Evolutionary conservation across 2,888 invertebrate species (phyloP).

Genomic region (Laothoe populi): DNA sequence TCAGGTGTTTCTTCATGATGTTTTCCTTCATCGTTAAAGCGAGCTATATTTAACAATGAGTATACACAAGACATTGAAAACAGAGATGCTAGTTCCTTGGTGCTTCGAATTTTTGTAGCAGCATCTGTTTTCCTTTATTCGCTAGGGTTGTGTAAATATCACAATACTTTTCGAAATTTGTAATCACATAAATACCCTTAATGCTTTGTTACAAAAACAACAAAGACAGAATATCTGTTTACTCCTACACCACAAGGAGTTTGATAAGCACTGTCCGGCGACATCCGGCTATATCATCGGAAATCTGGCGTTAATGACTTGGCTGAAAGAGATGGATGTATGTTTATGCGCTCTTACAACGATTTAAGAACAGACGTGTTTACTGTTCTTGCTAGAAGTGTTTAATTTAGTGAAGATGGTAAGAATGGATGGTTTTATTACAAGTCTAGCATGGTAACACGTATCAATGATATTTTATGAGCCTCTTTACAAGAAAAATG

Average conservation of each 20-base stretch:
- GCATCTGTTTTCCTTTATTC: too few species aligned
- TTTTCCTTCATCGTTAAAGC: too few species aligned
- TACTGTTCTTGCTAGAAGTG: slow-evolving; percentile 1
- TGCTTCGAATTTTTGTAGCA: too few species aligned
- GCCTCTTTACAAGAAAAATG: too few species aligned
- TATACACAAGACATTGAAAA: too few species aligned
- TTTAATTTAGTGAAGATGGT: neutral
- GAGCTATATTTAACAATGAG: too few species aligned
- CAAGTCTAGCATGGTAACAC: neutral
- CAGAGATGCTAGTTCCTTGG: too few species aligned
- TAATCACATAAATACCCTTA: neutral
- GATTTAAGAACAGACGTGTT: slow-evolving; percentile 2
- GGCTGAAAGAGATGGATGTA: slow-evolving; percentile 45
- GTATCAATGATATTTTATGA: too few species aligned
- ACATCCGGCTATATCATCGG: slow-evolving; percentile 48
- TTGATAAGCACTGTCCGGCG: slow-evolving; percentile 49
- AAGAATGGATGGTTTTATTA: neutral
- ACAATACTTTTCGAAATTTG: neutral
- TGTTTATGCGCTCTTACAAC: slow-evolving; percentile 28
- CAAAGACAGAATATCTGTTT: slow-evolving; percentile 28
- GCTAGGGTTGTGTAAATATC: too few species aligned
- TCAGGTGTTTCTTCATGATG: too few species aligned
- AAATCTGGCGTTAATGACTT: slow-evolving; percentile 55
- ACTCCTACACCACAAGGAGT: slow-evolving; percentile 21
- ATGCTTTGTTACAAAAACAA: neutral